Evolutionary conservation across 2,888 invertebrate genomes (phyloP).

Genomic region (Eudemis profundana): DNA sequence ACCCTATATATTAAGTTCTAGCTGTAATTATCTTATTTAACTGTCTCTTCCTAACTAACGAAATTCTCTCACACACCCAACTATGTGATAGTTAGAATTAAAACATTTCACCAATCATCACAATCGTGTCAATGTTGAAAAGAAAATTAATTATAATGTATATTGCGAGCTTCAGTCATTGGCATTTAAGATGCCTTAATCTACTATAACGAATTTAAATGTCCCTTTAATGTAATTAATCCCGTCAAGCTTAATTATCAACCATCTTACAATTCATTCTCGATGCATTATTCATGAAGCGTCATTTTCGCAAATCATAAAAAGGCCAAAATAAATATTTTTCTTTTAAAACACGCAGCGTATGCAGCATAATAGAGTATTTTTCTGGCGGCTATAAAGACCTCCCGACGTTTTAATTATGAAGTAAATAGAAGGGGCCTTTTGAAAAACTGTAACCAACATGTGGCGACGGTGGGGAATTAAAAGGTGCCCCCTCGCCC

Average conservation of each 20-base stretch:
- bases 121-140: too few species aligned
- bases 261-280: constrained; percentile 1
- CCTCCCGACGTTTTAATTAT: constrained; percentile 64
- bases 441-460: constrained; percentile 47
- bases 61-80: too few species aligned
- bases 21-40: too few species aligned
- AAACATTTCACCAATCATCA: too few species aligned
- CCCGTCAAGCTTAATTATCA: constrained; percentile 7
- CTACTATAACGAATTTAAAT: background rate
- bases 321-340: constrained; percentile 55
- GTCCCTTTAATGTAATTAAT: constrained; percentile 7
- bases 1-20: too few species aligned
- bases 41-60: too few species aligned
- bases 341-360: constrained; percentile 50
- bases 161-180: background rate
- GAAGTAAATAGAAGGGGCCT: constrained; percentile 55
- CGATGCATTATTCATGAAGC: constrained; percentile 56
- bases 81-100: too few species aligned
- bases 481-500: constrained; percentile 42
- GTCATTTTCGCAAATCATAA: constrained; percentile 59
- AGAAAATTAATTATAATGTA: background rate
- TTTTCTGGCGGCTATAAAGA: constrained; percentile 56
- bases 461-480: constrained; percentile 46
- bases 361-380: constrained; percentile 53
- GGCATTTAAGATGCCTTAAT: background rate